These are phyloP conservation scores for Seladonia tumulorum DNA, from an alignment of 2,888 invertebrate species.

Conservation along the genomic window DNA sequence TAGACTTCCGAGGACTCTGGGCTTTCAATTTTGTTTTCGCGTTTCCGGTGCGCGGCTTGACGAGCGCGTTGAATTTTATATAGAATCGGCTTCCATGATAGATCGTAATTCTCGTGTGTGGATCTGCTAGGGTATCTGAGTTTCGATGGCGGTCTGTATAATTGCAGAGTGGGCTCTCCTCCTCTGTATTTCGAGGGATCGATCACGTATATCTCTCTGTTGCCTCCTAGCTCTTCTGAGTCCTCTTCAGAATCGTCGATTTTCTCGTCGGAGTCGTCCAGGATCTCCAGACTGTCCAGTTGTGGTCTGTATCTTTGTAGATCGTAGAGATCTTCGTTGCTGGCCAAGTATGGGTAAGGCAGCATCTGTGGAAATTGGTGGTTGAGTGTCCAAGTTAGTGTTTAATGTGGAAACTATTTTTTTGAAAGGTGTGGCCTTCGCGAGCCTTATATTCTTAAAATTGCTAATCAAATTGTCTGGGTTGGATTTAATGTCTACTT, in stretches of 20 bases:
- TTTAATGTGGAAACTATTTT: not conserved
- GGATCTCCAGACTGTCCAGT: not conserved
- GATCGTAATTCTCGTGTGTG: not conserved
- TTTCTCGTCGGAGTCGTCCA: slow-evolving; percentile 2
- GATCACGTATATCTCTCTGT: slow-evolving; percentile 56
- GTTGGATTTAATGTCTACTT: not conserved
- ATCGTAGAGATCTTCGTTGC: not conserved
- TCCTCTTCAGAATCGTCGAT: slow-evolving; percentile 21
- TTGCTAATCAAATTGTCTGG: not conserved
- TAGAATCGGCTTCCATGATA: not conserved
- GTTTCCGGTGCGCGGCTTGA: not conserved
- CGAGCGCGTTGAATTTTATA: not conserved
- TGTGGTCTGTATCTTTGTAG: not conserved
- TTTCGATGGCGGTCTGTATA: slow-evolving; percentile 9
- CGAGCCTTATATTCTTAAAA: not conserved
- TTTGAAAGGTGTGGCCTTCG: not conserved
- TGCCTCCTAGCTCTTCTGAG: not conserved
- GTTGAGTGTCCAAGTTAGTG: not conserved
- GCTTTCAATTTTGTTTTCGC: not conserved
- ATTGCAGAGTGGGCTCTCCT: slow-evolving; percentile 52
- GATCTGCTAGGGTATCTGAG: not conserved
- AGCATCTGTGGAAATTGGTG: slow-evolving; percentile 1
- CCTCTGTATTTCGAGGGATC: slow-evolving; percentile 67
- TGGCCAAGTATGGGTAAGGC: not conserved
- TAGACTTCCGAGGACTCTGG: not conserved